Percentiles rank a stretch among this genome's conserved stretches.
These are phyloP conservation scores for Nineta flava DNA, from an alignment of 2,888 invertebrate species.

Conservation along the genomic window DNA sequence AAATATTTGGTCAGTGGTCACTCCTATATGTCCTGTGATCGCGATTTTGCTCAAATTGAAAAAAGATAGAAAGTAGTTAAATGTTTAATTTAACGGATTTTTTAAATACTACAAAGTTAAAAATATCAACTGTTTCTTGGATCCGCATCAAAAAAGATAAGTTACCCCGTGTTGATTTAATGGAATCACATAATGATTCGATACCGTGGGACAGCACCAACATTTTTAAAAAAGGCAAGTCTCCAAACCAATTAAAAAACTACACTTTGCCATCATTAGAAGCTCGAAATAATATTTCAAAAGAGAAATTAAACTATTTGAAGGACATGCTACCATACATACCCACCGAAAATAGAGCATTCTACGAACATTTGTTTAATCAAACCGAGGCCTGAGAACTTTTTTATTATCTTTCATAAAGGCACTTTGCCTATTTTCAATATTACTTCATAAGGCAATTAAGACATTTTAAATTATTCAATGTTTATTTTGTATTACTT, in stretches of 20 bases:
- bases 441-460: background rate
- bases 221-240: no score
- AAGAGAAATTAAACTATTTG: background rate
- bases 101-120: constrained; percentile 10
- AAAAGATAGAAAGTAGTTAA: constrained; percentile 7
- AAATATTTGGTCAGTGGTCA: constrained; percentile 7
- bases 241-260: no score
- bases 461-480: background rate
- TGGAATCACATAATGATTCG: background rate
- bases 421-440: background rate
- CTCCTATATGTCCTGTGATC: constrained; percentile 7
- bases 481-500: background rate
- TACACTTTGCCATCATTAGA: no score
- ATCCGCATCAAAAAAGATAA: constrained; percentile 7
- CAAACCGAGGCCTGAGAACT: background rate
- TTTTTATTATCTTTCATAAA: background rate
- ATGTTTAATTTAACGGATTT: constrained; percentile 8
- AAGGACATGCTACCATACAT: background rate
- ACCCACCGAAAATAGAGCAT: background rate
- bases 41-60: constrained; percentile 8
- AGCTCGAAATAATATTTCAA: no score
- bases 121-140: constrained; percentile 11
- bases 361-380: no score
- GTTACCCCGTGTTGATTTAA: background rate
- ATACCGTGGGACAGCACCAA: no score